These are phyloP conservation scores for Neodiprion lecontei DNA, from an alignment of 1,140 invertebrate species.

Conservation along the genomic window DNA sequence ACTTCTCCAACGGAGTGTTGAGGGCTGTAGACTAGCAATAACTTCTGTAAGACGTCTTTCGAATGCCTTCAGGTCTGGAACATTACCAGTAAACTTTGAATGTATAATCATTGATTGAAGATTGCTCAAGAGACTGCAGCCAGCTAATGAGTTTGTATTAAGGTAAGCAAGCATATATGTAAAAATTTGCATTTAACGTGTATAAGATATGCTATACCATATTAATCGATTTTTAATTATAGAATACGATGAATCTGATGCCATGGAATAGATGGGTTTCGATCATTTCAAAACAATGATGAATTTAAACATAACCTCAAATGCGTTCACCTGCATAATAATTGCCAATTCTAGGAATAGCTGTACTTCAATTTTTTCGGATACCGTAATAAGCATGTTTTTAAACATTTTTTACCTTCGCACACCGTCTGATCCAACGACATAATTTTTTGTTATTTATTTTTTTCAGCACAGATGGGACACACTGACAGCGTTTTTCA, in stretches of 20 bases:
- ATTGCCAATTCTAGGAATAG: constrained; percentile 29
- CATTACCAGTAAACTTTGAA: constrained; percentile 48
- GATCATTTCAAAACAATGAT: constrained; percentile 12
- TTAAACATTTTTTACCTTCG: constrained; percentile 66
- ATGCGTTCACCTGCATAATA: constrained; percentile 17
- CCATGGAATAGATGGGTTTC: constrained; percentile 15
- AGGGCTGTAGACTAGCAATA: constrained; percentile 90
- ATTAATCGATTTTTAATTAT: no score
- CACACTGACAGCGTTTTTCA: no score
- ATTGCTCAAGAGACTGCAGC: constrained; percentile 6
- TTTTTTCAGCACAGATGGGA: no score
- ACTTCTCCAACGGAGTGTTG: constrained; percentile 93
- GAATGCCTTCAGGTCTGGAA: constrained; percentile 94
- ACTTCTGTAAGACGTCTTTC: constrained; percentile 95
- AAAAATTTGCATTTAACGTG: background rate
- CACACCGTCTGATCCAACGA: constrained; percentile 79
- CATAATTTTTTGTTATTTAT: constrained; percentile 53
- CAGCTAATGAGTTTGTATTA: constrained; percentile 20
- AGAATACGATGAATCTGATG: background rate
- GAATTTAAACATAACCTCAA: constrained; percentile 18
- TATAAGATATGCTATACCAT: background rate
- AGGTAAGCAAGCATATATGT: constrained; percentile 20
- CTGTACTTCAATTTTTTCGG: constrained; percentile 34
- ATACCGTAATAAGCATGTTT: constrained; percentile 15
- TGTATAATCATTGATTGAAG: background rate